These are phyloP conservation scores for Spisula solida DNA, from an alignment of 2,888 invertebrate species.

Conservation along the genomic window DNA sequence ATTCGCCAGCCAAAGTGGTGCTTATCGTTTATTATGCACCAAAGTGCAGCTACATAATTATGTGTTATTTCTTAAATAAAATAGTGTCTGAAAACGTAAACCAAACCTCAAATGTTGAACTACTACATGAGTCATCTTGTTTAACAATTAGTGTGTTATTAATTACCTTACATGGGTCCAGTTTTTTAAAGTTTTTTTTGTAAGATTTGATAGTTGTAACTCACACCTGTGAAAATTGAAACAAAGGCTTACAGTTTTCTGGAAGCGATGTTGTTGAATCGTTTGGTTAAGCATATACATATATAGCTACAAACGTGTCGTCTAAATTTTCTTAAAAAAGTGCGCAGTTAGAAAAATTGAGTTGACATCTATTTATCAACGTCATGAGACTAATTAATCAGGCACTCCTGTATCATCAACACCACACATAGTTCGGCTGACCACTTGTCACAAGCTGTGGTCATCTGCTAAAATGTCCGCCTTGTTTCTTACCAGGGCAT, in stretches of 20 bases:
- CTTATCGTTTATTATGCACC: no score
- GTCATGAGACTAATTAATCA: constrained; percentile 34
- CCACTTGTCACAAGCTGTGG: constrained; percentile 56
- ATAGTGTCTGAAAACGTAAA: neutral
- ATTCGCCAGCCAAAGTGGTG: no score
- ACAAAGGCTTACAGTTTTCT: neutral
- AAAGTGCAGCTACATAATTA: no score
- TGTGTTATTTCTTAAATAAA: no score
- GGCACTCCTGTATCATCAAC: constrained; percentile 39
- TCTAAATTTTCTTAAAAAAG: neutral
- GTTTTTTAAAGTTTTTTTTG: neutral
- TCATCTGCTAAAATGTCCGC: constrained; percentile 56
- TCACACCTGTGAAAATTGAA: neutral
- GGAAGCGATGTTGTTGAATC: neutral
- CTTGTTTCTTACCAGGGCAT: constrained; percentile 14
- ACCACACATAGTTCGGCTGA: constrained; percentile 42
- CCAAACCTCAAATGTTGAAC: neutral
- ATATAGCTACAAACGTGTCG: neutral
- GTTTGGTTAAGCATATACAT: neutral
- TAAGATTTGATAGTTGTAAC: neutral
- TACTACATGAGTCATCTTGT: neutral
- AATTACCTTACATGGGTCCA: neutral
- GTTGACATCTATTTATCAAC: constrained; percentile 25
- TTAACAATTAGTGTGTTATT: constrained; percentile 9
- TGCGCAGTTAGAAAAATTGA: neutral